Percentiles rank a stretch among this genome's conserved stretches.
phyloP scores from a whole-genome alignment of 2,113 vertebrate species.

The Ictidomys tridecemlineatus region DNA sequence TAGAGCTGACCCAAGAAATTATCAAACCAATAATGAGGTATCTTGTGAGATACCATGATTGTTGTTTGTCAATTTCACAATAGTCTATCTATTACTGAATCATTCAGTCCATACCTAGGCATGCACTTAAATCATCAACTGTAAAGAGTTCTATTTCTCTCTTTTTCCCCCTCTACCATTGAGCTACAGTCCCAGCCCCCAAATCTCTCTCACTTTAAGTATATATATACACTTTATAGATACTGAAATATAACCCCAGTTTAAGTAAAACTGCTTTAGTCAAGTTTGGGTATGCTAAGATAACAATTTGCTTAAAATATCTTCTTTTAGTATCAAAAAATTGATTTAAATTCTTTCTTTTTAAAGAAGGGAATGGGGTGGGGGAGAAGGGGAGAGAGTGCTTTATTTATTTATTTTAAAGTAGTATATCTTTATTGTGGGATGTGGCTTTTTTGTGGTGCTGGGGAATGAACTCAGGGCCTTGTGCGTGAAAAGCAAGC shows the following conservation, averaged over 20 bases:
- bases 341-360: background rate
- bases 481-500: too few species aligned
- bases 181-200: background rate
- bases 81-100: background rate
- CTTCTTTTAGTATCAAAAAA: background rate
- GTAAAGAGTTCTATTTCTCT: background rate
- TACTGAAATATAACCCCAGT: background rate
- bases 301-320: conserved; percentile 16
- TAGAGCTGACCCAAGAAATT: background rate
- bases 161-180: background rate
- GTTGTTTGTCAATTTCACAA: background rate
- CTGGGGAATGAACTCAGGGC: too few species aligned
- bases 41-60: conserved; percentile 24
- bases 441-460: too few species aligned
- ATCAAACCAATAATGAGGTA: conserved; percentile 5
- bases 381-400: too few species aligned
- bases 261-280: conserved; percentile 39
- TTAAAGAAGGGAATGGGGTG: too few species aligned
- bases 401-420: too few species aligned
- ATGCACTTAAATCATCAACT: background rate
- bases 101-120: background rate
- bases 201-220: background rate
- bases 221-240: background rate
- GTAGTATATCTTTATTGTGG: too few species aligned
- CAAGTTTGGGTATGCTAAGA: conserved; percentile 32